Percentiles rank a stretch among this genome's conserved stretches.
These are phyloP conservation scores for Drosophila quinaria DNA, from an alignment of 2,888 invertebrate species.

Conservation along the genomic window DNA sequence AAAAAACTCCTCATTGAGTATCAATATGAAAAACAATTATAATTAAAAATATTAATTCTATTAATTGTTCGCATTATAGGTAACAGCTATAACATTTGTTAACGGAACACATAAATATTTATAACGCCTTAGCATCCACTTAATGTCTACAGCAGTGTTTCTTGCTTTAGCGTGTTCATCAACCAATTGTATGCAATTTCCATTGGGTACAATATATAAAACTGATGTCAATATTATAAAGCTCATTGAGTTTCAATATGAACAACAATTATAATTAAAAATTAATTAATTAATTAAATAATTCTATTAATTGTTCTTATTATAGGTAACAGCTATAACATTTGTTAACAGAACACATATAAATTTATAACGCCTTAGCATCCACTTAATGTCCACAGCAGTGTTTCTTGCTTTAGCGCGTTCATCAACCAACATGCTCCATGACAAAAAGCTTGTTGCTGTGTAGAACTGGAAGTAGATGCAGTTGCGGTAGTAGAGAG, in stretches of 20 bases:
- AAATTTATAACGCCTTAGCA: neutral
- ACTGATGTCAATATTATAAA: too few species aligned
- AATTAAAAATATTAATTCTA: too few species aligned
- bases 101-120: constrained; percentile 11
- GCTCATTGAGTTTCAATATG: too few species aligned
- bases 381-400: too few species aligned
- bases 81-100: constrained; percentile 2
- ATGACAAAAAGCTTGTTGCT: constrained; percentile 15
- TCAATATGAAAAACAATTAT: too few species aligned
- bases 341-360: constrained; percentile 8
- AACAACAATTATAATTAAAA: too few species aligned
- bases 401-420: constrained; percentile 10
- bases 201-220: neutral
- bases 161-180: constrained; percentile 8
- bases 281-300: too few species aligned
- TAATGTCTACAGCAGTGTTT: neutral
- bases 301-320: too few species aligned
- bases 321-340: too few species aligned
- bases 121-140: neutral
- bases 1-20: too few species aligned
- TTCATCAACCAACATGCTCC: constrained; percentile 13
- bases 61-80: too few species aligned
- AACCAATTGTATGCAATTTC: constrained; percentile 24
- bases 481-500: neutral
- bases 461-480: neutral